A percentile compares a stretch with the other conserved stretches of the same genome.
Evolutionary conservation across 2,888 invertebrate genomes (phyloP).

Genomic region (Tetrapedia diversipes): DNA sequence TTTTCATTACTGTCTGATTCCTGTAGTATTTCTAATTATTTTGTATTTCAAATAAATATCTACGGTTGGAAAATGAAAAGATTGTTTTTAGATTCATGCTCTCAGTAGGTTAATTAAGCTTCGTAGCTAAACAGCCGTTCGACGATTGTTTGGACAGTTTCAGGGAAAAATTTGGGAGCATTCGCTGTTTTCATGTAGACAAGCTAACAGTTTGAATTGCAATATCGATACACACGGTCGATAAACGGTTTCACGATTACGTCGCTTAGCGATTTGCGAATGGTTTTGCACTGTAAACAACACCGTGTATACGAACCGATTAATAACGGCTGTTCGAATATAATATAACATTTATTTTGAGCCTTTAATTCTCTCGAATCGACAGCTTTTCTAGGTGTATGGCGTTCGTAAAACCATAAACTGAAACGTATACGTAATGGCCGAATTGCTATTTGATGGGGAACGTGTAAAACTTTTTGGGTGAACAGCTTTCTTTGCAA

Average conservation of each 20-base stretch:
- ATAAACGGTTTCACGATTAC: constrained; percentile 31
- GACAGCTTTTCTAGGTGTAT: too few relatives aligned
- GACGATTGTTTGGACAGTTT: background rate
- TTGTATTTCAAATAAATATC: too few relatives aligned
- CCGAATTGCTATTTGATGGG: background rate
- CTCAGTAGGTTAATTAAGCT: constrained; percentile 13
- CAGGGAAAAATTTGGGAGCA: background rate
- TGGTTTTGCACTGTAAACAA: constrained; percentile 22
- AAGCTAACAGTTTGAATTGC: constrained; percentile 4
- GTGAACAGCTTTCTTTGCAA: too few relatives aligned
- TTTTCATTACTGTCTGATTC: too few relatives aligned
- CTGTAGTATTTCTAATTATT: too few relatives aligned
- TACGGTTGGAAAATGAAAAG: too few relatives aligned
- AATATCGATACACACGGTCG: constrained; percentile 25
- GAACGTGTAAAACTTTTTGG: too few relatives aligned
- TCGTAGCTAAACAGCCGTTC: background rate
- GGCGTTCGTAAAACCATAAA: background rate
- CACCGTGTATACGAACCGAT: background rate
- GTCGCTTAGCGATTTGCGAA: constrained; percentile 14
- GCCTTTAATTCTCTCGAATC: background rate
- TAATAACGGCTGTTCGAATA: background rate
- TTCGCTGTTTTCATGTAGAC: constrained; percentile 8
- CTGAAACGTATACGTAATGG: background rate
- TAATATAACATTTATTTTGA: constrained; percentile 10
- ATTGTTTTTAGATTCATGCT: too few relatives aligned